A percentile compares a stretch with the other conserved stretches of the same genome.
These are phyloP conservation scores for Hyposmocoma kahamanoa DNA, from an alignment of 1,140 invertebrate species.

Conservation along the genomic window DNA sequence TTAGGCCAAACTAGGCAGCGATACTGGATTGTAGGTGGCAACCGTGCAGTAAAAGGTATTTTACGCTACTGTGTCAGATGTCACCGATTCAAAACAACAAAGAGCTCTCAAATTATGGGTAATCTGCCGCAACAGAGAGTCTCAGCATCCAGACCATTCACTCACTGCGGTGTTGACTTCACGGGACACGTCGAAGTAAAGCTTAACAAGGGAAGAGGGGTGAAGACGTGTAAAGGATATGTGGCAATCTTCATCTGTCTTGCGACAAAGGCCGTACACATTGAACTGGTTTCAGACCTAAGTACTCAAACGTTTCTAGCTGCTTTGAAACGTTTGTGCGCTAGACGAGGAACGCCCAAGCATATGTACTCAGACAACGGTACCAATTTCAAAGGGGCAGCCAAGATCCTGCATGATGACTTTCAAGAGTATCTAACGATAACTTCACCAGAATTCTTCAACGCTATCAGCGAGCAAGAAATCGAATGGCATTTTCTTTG, in stretches of 20 bases:
- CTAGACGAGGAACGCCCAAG: constrained; percentile 15
- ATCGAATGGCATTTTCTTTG: constrained; percentile 50
- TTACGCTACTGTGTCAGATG: constrained; percentile 22
- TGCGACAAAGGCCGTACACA: constrained; percentile 26
- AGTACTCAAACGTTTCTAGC: constrained; percentile 24
- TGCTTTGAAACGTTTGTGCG: constrained; percentile 24
- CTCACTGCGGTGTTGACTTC: constrained; percentile 36
- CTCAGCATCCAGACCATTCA: constrained; percentile 23
- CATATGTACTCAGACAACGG: constrained; percentile 6
- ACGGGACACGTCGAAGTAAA: constrained; percentile 29
- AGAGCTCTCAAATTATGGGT: constrained; percentile 28
- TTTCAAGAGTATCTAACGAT: neutral
- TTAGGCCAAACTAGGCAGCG: constrained; percentile 11
- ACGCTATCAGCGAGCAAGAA: neutral
- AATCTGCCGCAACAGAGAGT: constrained; percentile 31
- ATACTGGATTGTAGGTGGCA: constrained; percentile 22
- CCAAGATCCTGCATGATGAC: constrained; percentile 9
- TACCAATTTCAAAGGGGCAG: constrained; percentile 25
- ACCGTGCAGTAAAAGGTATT: neutral
- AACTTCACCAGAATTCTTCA: neutral
- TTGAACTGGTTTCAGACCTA: constrained; percentile 32
- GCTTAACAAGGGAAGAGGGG: neutral
- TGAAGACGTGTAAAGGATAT: neutral
- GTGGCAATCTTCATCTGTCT: constrained; percentile 17
- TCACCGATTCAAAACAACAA: constrained; percentile 2